These are phyloP conservation scores for Eurytoma californica DNA, from an alignment of 2,888 invertebrate genomes.

Conservation along the genomic window DNA sequence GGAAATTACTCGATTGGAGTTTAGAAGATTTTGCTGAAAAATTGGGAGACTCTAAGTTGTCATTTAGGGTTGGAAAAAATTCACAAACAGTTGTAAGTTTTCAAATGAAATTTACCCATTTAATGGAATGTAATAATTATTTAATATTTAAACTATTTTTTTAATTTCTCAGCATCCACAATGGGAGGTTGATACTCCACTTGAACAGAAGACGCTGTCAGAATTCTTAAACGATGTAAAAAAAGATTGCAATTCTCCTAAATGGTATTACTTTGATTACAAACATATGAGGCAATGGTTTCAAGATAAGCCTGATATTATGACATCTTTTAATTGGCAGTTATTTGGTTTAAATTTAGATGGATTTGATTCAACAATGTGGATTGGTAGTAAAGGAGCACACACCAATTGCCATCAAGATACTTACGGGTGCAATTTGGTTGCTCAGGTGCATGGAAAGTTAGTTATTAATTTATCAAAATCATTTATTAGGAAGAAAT, in stretches of 20 bases:
- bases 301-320: constrained; percentile 77
- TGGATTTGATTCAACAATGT: constrained; percentile 85
- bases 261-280: constrained; percentile 91
- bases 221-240: constrained; percentile 77
- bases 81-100: constrained; percentile 69
- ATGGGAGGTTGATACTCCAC: constrained; percentile 86
- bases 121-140: constrained; percentile 12
- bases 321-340: constrained; percentile 80
- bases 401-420: constrained; percentile 97
- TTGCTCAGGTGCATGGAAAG: constrained; percentile 92
- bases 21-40: constrained; percentile 79
- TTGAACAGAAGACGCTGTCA: constrained; percentile 78
- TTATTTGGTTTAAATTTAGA: constrained; percentile 84
- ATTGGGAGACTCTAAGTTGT: constrained; percentile 78
- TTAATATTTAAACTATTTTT: not conserved
- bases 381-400: constrained; percentile 91
- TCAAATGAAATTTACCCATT: constrained; percentile 5
- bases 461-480: constrained; percentile 68
- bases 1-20: constrained; percentile 80
- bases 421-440: constrained; percentile 94
- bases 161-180: constrained; percentile 78
- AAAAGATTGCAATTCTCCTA: constrained; percentile 70
- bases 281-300: constrained; percentile 87
- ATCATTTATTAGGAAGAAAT: not conserved
- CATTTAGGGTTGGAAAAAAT: constrained; percentile 78